Base-by-base conservation (phyloP, 2,888 invertebrate species). In the Taenaris catops region DNA sequence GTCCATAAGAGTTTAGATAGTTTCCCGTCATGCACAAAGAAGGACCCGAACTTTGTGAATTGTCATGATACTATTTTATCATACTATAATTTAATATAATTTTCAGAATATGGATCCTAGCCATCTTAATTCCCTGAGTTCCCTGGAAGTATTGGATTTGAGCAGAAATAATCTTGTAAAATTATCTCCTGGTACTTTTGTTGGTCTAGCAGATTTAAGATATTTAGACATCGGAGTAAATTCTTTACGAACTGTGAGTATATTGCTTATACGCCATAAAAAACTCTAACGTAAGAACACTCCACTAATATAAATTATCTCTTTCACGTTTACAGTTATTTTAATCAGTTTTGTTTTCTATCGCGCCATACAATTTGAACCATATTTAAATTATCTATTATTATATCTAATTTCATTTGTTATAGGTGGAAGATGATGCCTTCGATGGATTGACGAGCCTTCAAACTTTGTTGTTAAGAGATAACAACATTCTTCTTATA, bases 401-500 rank as follows among this genome's bases (percentile, higher is more conserved):
- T n/a, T n/a, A n/a, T n/a, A n/a, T n/a, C n/a, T n/a, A n/a, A n/a
- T n/a, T n/a, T 16, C 16, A 21, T 34, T 35, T 11, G 34, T 78
- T 79, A 23, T 75, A 95, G 95, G 92, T 96, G 41, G 96, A 96
- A 78, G 95, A 95, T 53, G 94, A 95, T 46, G 94, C 95, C 0
- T 93, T 96, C 55, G 94, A 95, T 60, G 96, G 96, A 0, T 72
- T 96, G 44, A 89, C 91, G 16, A 93, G 89, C 49, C 78, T 97
- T 7, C 91, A 94, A 66, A 92, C 92, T 18, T 79, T 97, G 1
- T 91, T 94, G 12, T 84, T 97, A 4, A 91, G 93, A 53, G 96
- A 97, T 67, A 96, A 97, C 74, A 96, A 96, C 48, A 94, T 97
- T 34, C 87, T 96, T 0, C 79, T 95, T 0, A 92, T 96, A 20